Evolutionary conservation across 2,797 vertebrate species (phyloP).

Genomic region (Acanthurus tractus): DNA sequence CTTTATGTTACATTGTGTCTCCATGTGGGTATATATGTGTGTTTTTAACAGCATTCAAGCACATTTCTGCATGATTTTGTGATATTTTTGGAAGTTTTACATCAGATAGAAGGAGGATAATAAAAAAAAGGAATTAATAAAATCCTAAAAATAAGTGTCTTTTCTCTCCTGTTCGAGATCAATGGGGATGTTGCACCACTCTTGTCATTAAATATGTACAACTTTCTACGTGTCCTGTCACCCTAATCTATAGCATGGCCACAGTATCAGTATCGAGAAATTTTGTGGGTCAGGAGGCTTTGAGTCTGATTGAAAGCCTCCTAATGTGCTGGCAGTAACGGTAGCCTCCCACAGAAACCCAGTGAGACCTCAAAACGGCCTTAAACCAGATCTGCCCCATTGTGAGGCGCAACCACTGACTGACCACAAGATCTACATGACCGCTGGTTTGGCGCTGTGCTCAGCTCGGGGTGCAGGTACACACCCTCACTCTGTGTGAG

Average conservation of each 20-base stretch:
- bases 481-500: slow-evolving; percentile 65
- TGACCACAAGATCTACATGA: slow-evolving; percentile 64
- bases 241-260: slow-evolving; percentile 54
- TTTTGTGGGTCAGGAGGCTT: slow-evolving; percentile 57
- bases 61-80: not conserved
- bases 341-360: slow-evolving; percentile 23
- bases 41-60: not conserved
- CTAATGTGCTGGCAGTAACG: slow-evolving; percentile 18
- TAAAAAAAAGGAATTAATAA: slow-evolving; percentile 6
- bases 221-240: slow-evolving; percentile 57
- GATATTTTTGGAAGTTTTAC: not conserved
- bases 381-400: slow-evolving; percentile 46
- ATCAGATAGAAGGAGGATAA: not conserved
- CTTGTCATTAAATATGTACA: slow-evolving; percentile 73
- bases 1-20: not conserved
- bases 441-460: slow-evolving; percentile 56
- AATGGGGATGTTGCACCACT: not conserved
- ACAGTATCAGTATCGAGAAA: slow-evolving; percentile 68
- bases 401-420: slow-evolving; percentile 58
- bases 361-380: slow-evolving; percentile 43
- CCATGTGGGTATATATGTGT: not conserved
- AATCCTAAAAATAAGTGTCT: slow-evolving; percentile 15
- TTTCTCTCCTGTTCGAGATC: slow-evolving; percentile 23
- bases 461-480: slow-evolving; percentile 55
- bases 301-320: slow-evolving; percentile 53